Conservation (phyloP, 2,888 invertebrate genomes). For the Acheta domesticus region DNA sequence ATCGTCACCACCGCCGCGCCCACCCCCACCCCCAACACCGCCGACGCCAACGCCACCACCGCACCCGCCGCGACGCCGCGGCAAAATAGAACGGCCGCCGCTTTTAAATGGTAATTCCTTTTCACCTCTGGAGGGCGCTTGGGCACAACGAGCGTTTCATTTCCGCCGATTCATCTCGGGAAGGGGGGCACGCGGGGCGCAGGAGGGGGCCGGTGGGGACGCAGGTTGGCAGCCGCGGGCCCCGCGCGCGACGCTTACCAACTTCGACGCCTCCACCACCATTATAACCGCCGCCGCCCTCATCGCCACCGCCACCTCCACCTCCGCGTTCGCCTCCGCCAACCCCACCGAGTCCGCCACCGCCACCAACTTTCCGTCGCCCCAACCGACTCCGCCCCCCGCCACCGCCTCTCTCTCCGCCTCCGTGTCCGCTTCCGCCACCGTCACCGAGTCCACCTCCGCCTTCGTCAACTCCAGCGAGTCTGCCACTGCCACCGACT, state of each 20-base stretch:
- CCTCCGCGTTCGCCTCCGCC: too few species aligned
- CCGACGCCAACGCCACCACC: neutral
- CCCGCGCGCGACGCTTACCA: neutral
- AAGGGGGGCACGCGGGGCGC: neutral
- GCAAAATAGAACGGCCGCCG: neutral
- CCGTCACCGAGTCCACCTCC: too few species aligned
- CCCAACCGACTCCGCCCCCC: too few species aligned
- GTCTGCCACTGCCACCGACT: too few species aligned
- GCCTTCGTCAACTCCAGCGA: too few species aligned
- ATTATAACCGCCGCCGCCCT: neutral
- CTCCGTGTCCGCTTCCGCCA: too few species aligned
- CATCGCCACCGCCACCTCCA: too few species aligned
- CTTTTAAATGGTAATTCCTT: constrained; percentile 9
- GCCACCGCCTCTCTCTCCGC: too few species aligned
- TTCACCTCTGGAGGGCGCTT: neutral
- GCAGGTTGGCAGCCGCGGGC: too few species aligned
- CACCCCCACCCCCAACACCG: neutral
- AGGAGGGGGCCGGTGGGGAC: neutral
- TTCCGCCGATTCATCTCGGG: constrained; percentile 18
- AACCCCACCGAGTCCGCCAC: too few species aligned
- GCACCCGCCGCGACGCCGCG: neutral
- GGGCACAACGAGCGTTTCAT: neutral
- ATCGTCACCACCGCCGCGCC: neutral
- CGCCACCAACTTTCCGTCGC: too few species aligned
- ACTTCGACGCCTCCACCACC: neutral